Conservation (phyloP, 2,888 invertebrate genomes). For the Anagyrus pseudococci region DNA sequence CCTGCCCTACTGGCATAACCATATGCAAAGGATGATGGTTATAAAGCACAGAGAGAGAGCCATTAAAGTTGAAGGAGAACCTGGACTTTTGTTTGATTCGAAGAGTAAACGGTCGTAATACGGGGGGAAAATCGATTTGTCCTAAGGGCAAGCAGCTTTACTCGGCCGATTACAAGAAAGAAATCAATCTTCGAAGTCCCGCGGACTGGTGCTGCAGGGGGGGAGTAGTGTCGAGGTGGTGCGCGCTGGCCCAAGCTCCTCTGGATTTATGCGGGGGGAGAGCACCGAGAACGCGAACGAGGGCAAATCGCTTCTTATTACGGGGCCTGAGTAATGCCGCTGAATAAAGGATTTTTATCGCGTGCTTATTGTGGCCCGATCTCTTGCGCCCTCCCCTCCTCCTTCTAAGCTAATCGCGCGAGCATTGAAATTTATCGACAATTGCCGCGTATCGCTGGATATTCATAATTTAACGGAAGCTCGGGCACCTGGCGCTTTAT, state of each 20-base stretch:
- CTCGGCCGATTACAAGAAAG: conserved; percentile 9
- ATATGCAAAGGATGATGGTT: too few species aligned
- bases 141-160: background rate
- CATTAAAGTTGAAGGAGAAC: too few species aligned
- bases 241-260: background rate
- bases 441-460: too few species aligned
- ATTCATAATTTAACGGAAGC: too few species aligned
- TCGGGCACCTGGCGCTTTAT: too few species aligned
- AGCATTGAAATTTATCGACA: conserved; percentile 24
- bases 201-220: background rate
- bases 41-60: too few species aligned
- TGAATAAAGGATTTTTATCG: conserved; percentile 35
- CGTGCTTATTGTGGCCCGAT: conserved; percentile 17
- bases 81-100: too few species aligned
- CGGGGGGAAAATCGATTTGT: background rate
- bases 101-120: too few species aligned
- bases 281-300: background rate
- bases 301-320: conserved; percentile 21
- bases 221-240: background rate
- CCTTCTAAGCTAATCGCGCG: too few species aligned
- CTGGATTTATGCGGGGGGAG: conserved; percentile 1
- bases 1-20: too few species aligned
- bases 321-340: conserved; percentile 15
- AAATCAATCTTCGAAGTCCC: conserved; percentile 15
- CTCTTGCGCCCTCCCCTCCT: background rate